Conservation (phyloP, 2,888 invertebrate genomes). For the Drosophila melanocephala region DNA sequence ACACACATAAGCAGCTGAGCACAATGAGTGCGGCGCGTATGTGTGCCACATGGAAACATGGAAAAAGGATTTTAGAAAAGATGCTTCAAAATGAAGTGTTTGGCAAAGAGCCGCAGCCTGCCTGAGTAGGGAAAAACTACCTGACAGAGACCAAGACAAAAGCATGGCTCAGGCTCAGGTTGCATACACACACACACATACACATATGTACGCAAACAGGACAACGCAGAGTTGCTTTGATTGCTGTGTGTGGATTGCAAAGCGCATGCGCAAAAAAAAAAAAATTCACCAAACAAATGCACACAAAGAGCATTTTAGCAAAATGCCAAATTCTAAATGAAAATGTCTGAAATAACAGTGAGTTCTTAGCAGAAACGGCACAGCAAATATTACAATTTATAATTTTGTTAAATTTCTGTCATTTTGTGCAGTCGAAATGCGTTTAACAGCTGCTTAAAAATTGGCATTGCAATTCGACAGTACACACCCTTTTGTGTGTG, state of each 20-base stretch:
- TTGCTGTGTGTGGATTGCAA: slow-evolving; percentile 25
- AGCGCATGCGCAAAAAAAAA: slow-evolving; percentile 79
- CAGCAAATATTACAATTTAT: neutral
- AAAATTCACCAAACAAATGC: slow-evolving; percentile 60
- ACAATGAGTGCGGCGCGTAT: slow-evolving; percentile 51
- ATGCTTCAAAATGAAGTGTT: slow-evolving; percentile 63
- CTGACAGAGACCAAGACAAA: slow-evolving; percentile 60
- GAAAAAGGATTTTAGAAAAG: slow-evolving; percentile 66
- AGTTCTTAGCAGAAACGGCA: neutral
- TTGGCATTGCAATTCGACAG: slow-evolving; percentile 15
- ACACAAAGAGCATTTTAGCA: slow-evolving; percentile 20
- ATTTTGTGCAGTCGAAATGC: neutral
- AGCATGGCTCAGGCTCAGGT: slow-evolving; percentile 56
- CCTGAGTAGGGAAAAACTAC: slow-evolving; percentile 66
- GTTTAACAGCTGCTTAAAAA: slow-evolving; percentile 2
- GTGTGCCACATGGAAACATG: slow-evolving; percentile 77
- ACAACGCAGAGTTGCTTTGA: slow-evolving; percentile 73
- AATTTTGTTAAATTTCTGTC: neutral
- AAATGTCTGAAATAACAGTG: slow-evolving; percentile 26
- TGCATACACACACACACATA: slow-evolving; percentile 28
- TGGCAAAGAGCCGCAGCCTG: slow-evolving; percentile 27
- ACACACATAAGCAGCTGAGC: slow-evolving; percentile 11
- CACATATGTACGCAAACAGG: slow-evolving; percentile 24
- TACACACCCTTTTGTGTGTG: slow-evolving; percentile 57
- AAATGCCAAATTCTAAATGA: slow-evolving; percentile 63